phyloP scores from a whole-genome alignment of 2,113 vertebrate species.

The Rhinolophus ferrumequinum region DNA sequence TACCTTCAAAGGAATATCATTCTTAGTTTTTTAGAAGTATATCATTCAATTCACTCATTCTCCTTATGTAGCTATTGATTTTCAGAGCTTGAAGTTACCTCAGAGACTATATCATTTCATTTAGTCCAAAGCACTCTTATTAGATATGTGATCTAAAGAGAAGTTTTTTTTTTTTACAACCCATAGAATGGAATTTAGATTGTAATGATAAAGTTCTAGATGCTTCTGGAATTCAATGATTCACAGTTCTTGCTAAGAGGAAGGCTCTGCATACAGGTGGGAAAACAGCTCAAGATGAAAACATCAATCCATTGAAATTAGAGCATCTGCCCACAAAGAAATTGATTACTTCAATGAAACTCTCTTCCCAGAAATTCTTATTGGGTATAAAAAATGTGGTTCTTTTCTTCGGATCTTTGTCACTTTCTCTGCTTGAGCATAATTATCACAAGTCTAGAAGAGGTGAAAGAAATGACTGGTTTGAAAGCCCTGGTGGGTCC shows the following conservation, averaged over 20 bases:
- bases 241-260: not conserved
- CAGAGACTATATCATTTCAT: not conserved
- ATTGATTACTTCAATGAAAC: not conserved
- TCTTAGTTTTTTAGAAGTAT: slow-evolving; percentile 1
- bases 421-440: not conserved
- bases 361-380: not conserved
- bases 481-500: not conserved
- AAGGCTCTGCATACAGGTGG: not conserved
- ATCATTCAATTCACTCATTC: not conserved
- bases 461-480: not conserved
- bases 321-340: not conserved
- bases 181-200: not conserved
- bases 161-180: not conserved
- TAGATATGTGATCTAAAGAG: not conserved
- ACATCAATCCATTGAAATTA: not conserved
- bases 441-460: not conserved
- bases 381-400: not conserved
- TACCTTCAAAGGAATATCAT: not conserved
- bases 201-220: not conserved
- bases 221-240: not conserved
- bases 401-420: not conserved
- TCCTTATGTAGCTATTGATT: not conserved
- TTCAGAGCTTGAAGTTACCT: not conserved
- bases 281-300: not conserved
- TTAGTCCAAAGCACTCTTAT: not conserved